Base-by-base conservation (phyloP, 2,113 vertebrate genomes). In the Gymnorhina tibicen region DNA sequence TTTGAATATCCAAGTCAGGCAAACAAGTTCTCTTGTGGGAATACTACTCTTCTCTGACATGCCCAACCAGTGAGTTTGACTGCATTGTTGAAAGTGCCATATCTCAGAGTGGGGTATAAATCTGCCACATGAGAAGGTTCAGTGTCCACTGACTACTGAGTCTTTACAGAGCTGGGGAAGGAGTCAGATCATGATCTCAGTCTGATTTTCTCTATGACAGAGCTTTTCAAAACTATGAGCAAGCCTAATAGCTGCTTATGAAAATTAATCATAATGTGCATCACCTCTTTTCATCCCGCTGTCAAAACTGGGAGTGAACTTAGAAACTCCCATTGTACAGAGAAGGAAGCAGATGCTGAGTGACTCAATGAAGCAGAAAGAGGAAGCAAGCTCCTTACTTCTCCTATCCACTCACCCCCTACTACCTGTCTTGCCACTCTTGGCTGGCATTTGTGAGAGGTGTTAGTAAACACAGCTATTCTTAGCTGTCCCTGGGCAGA, bases 201-300 rank as follows among this genome's bases (percentile, higher is more conserved):
- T 77, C 70, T 91, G 91, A 67, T 62, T 93, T 92, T 91, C 69
- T 53, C 47, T 84, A 89, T 91, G 80, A 89, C 42, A 84, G 80
- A 88, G 60, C 73, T 92, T 85, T 91, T 91, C 80, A 92, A 91
- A 86, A 84, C 67, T 60, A 30, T 79, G 77, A 92, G 53, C 56
- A 78, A 93, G 56, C 64, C 56, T 95, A 94, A 95, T 75, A 95
- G 20, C 58, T 95, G 49, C 56, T 91, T 94, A 53, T 68, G 86
- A 87, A 95, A 81, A 89, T 89, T 87, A 95, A 81, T 81, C 56
- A 52, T 81, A 72, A 67, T 53, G 16, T 88, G 58, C 63, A 62
- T 88, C 82, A 42, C 72, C 75, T 80, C 70, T 92, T 90, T 94
- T 95, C 79, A 94, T 92, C 55, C 92, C 77, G 75, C 85, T 85